Base-by-base conservation (phyloP, 2,797 vertebrate genomes). In the Coregonus ussuriensis region DNA sequence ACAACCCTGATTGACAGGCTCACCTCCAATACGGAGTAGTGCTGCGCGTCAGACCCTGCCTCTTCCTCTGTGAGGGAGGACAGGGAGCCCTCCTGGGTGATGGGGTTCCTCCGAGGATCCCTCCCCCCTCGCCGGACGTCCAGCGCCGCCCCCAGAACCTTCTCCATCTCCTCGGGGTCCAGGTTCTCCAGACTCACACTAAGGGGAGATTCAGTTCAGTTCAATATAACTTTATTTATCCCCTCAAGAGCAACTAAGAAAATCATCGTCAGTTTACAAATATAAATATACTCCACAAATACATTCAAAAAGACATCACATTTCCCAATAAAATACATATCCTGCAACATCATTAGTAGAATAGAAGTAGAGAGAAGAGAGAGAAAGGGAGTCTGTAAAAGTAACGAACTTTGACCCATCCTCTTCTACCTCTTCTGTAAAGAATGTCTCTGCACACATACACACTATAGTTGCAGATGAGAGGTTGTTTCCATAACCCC, bases 41-140 rank as follows among this genome's bases (percentile, higher is more conserved):
- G 77, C 65, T 82, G 84, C 35, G 79, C 18, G 47, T 89, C 85
- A 9, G 74, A 53, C 15, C 74, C 74, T 21, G 33, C 73, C 80
- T 88, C 93, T 81, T 93, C 93, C 0, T 94, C 93, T 0, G 82
- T 86, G 37, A 91, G 89, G 0, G 88, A 93, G 15, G 93, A 88
- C 78, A 93, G 79, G 4, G 91, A 91, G 54, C 93, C 94, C 87
- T 92, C 83, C 4, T 92, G 91, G 35, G 90, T 41, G 7, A 92
- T 82, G 51, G 88, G 88, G 33, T 72, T 83, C 35, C 92, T 72
- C 15, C 85, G 85, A n/a, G 86, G 83, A 77, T 91, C 91, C 53
- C 76, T 79, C 1, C 77, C 65, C 29, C 21, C 78, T 66, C 77
- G 81, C 31, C 21, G 47, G 16, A 29, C 67, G 0, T 54, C 79